Conservation (phyloP, 2,888 invertebrate genomes). For the Spilarctia lutea region DNA sequence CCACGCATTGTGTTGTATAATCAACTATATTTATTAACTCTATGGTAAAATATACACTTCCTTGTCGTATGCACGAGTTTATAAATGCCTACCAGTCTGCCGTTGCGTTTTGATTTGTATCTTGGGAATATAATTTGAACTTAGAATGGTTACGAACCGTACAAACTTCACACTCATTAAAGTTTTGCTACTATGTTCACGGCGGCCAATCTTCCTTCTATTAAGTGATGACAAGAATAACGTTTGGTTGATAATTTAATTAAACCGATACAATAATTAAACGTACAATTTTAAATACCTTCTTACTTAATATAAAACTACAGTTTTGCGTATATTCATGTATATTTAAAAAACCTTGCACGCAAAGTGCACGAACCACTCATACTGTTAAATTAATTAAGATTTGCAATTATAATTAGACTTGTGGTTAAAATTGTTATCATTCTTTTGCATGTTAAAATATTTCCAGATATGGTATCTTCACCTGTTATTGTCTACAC, state of each 20-base stretch:
- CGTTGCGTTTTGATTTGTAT: constrained; percentile 35
- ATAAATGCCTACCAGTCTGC: constrained; percentile 46
- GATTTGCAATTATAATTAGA: constrained; percentile 33
- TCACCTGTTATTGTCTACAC: constrained; percentile 9
- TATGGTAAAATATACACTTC: constrained; percentile 52
- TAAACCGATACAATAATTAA: background rate
- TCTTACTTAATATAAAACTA: background rate
- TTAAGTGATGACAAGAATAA: background rate
- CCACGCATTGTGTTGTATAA: constrained; percentile 42
- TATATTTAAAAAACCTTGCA: background rate
- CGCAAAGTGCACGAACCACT: constrained; percentile 6
- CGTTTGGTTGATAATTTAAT: background rate
- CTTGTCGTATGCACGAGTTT: constrained; percentile 38
- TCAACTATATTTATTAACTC: constrained; percentile 45
- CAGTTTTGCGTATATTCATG: too few relatives aligned
- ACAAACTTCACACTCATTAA: background rate
- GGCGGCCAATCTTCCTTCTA: background rate
- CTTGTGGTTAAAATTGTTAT: constrained; percentile 23
- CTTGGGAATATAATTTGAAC: constrained; percentile 11
- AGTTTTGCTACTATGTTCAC: background rate
- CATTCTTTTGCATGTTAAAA: constrained; percentile 20
- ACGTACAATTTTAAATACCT: background rate
- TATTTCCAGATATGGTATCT: constrained; percentile 19
- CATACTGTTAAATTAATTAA: constrained; percentile 25
- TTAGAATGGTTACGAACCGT: constrained; percentile 1